A percentile compares a stretch with the other conserved stretches of the same genome.
Evolutionary conservation across 2,797 vertebrate species (phyloP).

Genomic region (Danio tinwini): DNA sequence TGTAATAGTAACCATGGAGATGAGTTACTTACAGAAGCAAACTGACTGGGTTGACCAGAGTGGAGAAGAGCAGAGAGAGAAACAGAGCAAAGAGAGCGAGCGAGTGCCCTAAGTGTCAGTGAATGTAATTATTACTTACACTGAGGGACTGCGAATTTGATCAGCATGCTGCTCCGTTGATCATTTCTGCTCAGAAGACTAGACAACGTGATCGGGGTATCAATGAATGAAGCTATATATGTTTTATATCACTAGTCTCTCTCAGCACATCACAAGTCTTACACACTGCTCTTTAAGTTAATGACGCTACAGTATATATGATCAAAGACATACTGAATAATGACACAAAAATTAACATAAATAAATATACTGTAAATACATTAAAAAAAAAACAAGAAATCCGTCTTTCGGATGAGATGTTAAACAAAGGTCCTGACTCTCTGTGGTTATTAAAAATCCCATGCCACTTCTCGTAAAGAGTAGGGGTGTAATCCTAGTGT

Average conservation of each 20-base stretch:
- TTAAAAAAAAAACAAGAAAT: no score
- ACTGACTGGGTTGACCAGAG: background rate
- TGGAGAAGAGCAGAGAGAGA: background rate
- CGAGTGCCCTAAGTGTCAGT: slow-evolving; percentile 28
- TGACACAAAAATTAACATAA: background rate
- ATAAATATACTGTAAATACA: no score
- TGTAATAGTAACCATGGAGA: slow-evolving; percentile 50
- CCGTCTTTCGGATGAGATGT: no score
- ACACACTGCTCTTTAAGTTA: no score
- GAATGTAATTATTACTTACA: slow-evolving; percentile 38
- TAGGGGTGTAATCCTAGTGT: no score
- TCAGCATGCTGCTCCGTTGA: slow-evolving; percentile 36
- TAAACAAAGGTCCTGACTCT: no score
- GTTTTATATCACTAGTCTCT: no score
- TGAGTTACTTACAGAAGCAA: background rate
- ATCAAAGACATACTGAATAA: background rate
- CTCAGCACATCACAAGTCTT: no score
- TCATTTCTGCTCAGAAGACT: slow-evolving; percentile 31
- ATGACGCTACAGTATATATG: no score
- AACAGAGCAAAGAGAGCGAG: background rate
- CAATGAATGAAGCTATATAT: background rate
- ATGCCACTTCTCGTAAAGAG: no score
- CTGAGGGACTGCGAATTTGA: slow-evolving; percentile 34
- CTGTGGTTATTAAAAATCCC: no score
- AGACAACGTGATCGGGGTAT: background rate